Base-by-base conservation (phyloP, 2,888 invertebrate genomes). In the Ennomos fuscantarius region DNA sequence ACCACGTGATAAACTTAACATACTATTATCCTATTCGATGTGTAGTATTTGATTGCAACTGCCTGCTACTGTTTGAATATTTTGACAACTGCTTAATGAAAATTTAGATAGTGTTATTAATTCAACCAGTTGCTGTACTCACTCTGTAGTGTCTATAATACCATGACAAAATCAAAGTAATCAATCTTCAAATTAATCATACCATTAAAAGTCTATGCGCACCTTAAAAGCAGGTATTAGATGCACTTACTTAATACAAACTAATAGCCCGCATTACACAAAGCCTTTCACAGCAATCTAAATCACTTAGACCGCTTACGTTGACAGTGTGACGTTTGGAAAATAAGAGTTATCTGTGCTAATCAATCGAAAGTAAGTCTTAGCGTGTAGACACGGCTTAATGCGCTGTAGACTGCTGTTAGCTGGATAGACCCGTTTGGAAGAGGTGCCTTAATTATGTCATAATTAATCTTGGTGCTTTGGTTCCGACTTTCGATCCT, bases 321-420 rank as follows among this genome's bases (percentile, higher is more conserved):
- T 36, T 51, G 44, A 45, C 42, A 40, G 44, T 44, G 52, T 44
- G 58, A 60, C 53, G 52, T 46, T 45, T 35, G 48, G 56, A 63
- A 57, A 65, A 64, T 54, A 54, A 49, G 49, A 60, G 60, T 58
- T 52, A 60, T 63, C 51, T 51, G 49, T 55, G 42, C 41, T 57
- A 54, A 65, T 62, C 54, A 60, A 63, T 62, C 53, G 68, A 68
- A 68, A 66, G 66, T 68, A 60, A 63, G 61, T 55, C 59, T 62
- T 49, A 55, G 35, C 56, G 44, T 42, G 33, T 42, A 11, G 55
- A 44, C 52, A 52, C 35, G 13, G 15, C 53, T 60, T 55, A 54
- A 52, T 57, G 61, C 42, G 40, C 39, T 55, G 9, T 36, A 33
- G 9, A 15, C 1, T 24, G 24, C 24, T 24, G 24, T 24, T 24